phyloP scores from a whole-genome alignment of 1,140 invertebrate genomes.

The Papilio polyxenes region DNA sequence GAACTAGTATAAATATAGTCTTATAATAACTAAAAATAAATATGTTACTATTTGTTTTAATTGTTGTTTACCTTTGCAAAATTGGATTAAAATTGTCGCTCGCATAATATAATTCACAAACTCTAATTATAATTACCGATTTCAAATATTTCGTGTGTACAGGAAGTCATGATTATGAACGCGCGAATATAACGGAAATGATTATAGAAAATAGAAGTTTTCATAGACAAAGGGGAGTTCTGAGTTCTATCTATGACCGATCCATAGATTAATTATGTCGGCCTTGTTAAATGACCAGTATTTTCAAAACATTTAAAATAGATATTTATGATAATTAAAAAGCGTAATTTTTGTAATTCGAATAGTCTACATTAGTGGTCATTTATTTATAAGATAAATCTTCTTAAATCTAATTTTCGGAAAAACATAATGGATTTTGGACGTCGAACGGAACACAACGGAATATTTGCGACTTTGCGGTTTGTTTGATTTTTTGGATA shows the following conservation, averaged over 20 bases:
- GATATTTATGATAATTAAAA: neutral
- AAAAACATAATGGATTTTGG: no score
- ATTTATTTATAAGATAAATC: neutral
- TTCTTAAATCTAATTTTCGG: no score
- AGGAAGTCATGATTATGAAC: conserved; percentile 53
- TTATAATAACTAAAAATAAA: neutral
- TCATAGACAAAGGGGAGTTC: conserved; percentile 56
- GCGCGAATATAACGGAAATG: conserved; percentile 62
- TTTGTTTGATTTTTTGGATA: no score
- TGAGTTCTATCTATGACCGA: conserved; percentile 36
- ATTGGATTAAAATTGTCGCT: neutral
- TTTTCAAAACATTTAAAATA: neutral
- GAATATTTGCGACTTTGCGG: no score
- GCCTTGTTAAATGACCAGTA: conserved; percentile 16
- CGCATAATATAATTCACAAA: neutral
- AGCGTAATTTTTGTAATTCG: neutral
- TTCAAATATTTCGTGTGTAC: conserved; percentile 34
- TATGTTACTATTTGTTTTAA: neutral
- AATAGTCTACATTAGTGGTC: neutral
- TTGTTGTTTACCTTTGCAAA: neutral
- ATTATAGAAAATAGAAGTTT: conserved; percentile 50
- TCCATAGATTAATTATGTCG: conserved; percentile 36
- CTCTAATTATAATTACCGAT: conserved; percentile 21
- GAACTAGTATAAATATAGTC: neutral
- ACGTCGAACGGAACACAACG: no score